A percentile compares a stretch with the other conserved stretches of the same genome.
Evolutionary conservation across 2,888 invertebrate species (phyloP).

Genomic region (Omphaloscelis lunosa): DNA sequence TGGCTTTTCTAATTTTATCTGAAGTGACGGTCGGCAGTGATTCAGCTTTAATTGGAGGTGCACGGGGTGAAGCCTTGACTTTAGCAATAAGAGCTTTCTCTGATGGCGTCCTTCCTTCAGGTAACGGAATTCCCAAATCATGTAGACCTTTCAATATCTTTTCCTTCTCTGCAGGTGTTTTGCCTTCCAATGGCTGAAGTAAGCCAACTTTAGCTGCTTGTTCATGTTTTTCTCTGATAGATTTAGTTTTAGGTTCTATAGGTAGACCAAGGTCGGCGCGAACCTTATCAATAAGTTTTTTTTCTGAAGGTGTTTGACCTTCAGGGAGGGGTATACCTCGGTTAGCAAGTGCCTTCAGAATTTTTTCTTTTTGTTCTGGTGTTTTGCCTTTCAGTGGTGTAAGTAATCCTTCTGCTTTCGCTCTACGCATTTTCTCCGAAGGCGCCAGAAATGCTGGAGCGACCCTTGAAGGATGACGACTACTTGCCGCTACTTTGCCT

Average conservation of each 20-base stretch:
- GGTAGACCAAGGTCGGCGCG: constrained; percentile 59
- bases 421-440: background rate
- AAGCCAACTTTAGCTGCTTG: constrained; percentile 49
- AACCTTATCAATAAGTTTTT: constrained; percentile 41
- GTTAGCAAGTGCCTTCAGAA: constrained; percentile 59
- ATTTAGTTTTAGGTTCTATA: constrained; percentile 41
- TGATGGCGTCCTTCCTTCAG: constrained; percentile 68
- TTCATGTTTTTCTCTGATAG: too few species aligned
- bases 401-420: constrained; percentile 41
- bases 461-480: constrained; percentile 15
- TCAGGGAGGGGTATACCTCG: constrained; percentile 68
- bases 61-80: background rate
- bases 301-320: constrained; percentile 66
- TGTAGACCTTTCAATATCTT: constrained; percentile 32
- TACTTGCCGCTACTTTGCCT: constrained; percentile 12
- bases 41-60: background rate
- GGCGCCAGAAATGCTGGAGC: background rate
- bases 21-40: constrained; percentile 37
- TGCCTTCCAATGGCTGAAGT: constrained; percentile 64
- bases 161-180: constrained; percentile 69
- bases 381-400: constrained; percentile 66
- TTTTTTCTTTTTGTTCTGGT: constrained; percentile 65
- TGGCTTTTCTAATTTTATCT: constrained; percentile 49
- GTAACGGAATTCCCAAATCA: constrained; percentile 61
- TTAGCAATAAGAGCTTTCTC: constrained; percentile 55